Base-by-base conservation (phyloP, 2,113 vertebrate species). In the Prunella himalayana region DNA sequence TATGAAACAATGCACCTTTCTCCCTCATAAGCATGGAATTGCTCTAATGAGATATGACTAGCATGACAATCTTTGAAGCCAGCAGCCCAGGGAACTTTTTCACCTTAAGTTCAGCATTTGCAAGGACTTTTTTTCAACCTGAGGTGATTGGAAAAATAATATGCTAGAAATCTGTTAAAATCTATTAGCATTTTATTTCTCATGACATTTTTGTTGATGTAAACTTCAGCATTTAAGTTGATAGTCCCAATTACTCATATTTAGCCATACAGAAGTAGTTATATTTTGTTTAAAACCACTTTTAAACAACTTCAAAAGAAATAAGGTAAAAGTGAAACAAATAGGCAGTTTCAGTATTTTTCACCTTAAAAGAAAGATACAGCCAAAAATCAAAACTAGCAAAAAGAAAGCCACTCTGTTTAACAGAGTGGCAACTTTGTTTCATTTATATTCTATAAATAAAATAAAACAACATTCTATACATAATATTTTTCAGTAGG, bases 1-100 rank as follows among this genome's bases (percentile, higher is more conserved):
- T 0, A 2, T 54, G 42, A 88, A 90, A 71, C 0, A 0, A 57
- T 24, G 42, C 31, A 13, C 28, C 31, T 33, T 76, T 77, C 19
- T 42, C 45, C 20, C 22, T 81, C 5, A 33, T 14, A 42, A 54
- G 51, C 39, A 71, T 15, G 11, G 60, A 79, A 86, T 42, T 88
- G 33, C 33, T 82, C 33, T 54, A 35, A 84, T 73, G 15, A 85
- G 15, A 28, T 33, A 61, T 5, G 51, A 76, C 28, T 69, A 79
- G 12, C 30, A 45, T 61, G 16, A 81, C 63, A 44, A 65, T 61
- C 28, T 76, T 82, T 82, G 47, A 63, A 85, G 22, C 19, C 47
- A 82, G 30, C 25, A 82, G 42, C 25, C 20, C 10, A 41, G 18
- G 24, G 6, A 7, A 63, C 14, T 7, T 59, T 82, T 84, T 50